Base-by-base conservation (phyloP, 1,140 invertebrate species). In the Lepidostoma basale region DNA sequence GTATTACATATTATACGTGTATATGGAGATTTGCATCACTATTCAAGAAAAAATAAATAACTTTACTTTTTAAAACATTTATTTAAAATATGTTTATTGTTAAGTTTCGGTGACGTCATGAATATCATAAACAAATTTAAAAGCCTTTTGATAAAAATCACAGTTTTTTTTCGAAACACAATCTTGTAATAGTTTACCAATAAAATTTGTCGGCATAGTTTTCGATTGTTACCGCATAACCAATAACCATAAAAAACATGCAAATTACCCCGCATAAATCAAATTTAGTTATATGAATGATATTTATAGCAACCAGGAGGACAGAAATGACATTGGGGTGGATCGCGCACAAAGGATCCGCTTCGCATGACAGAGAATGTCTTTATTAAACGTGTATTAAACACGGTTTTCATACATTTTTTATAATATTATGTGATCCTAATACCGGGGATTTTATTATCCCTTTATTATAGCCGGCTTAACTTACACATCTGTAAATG, bases 341-440 rank as follows among this genome's bases (percentile, higher is more conserved):
- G 47, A 65, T 59, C 54, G 39, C 23, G 42, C 60, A 69, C 62
- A 65, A 69, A 47, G 33, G 52, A 36, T 26, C 42, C 60, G 60
- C 54, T 40, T 69, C 56, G 68, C 59, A 69, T 63, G 52, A 33
- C 66, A 49, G 56, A 40, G 39, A 62, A 69, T 63, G 68, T 69
- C 68, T 69, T 62, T 65, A 69, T 69, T 69, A 69, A 69, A 69
- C 68, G 68, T 60, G 62, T 65, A 69, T 69, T 69, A 69, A n/a
- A 69, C 62, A 59, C 56, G 68, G 49, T 49, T 59, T 52, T 65
- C 33, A 12, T 23, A 22, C 14, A 40, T 16, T 59, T 59, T 59
- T 59, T 59, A 23, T 25, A 59, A 59, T 42, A 59, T n/a, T n/a
- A n/a, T n/a, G n/a, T 42, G 56, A 59, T 59, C 33, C 56, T 42